Evolutionary conservation across 2,797 vertebrate species (phyloP).

Genomic region (Silurus aristotelis): DNA sequence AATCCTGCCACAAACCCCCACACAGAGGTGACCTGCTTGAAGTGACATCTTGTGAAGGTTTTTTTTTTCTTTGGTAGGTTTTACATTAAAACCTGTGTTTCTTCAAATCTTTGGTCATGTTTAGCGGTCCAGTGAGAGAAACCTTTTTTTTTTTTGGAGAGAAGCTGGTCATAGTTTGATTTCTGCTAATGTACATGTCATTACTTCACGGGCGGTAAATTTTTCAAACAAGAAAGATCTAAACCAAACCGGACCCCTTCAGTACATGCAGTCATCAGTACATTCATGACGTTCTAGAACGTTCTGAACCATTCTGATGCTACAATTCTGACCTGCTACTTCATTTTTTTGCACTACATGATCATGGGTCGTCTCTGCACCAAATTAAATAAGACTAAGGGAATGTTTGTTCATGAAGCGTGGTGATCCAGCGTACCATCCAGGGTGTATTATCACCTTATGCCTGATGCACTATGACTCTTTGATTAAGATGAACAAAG

Average conservation of each 20-base stretch:
- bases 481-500: not conserved
- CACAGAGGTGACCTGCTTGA: slow-evolving; percentile 71
- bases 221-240: not conserved
- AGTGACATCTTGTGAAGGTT: not conserved
- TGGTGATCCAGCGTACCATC: not conserved
- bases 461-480: not conserved
- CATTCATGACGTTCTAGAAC: not conserved
- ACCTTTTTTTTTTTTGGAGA: not conserved
- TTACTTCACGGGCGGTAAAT: not conserved
- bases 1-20: slow-evolving; percentile 81
- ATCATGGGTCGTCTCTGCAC: too few species aligned
- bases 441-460: not conserved
- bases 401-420: not conserved
- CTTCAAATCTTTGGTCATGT: not conserved
- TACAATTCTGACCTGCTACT: not conserved
- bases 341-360: not conserved
- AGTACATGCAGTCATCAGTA: too few species aligned
- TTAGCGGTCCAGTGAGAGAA: not conserved
- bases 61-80: not conserved
- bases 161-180: not conserved
- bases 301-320: not conserved
- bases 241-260: not conserved
- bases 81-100: not conserved
- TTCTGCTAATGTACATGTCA: not conserved
- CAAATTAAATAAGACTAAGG: too few species aligned